A percentile compares a stretch with the other conserved stretches of the same genome.
These are phyloP conservation scores for Dendroctonus valens DNA, from an alignment of 1,140 invertebrate species.

Conservation along the genomic window DNA sequence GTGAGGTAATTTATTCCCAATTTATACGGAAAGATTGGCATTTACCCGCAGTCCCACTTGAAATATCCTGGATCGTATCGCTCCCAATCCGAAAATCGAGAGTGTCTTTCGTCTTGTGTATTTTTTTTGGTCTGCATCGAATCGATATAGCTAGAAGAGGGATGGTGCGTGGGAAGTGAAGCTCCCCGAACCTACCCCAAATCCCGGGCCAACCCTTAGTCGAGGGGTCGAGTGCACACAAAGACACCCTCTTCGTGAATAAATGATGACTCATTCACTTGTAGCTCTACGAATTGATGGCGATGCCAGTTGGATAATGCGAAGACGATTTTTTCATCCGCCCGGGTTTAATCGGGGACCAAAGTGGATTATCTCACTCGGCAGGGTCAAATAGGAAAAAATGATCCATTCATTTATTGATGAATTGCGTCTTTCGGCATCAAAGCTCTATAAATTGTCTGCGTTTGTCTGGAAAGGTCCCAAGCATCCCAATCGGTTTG, in stretches of 20 bases:
- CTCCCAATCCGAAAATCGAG: too few relatives aligned
- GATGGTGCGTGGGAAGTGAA: slow-evolving; percentile 4
- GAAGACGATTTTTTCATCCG: slow-evolving; percentile 11
- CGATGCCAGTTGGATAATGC: slow-evolving; percentile 12
- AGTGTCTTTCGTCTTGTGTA: slow-evolving; percentile 7
- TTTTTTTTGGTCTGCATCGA: slow-evolving; percentile 1
- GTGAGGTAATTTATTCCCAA: too few relatives aligned
- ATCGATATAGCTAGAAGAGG: slow-evolving; percentile 19
- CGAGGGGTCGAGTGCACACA: slow-evolving; percentile 14
- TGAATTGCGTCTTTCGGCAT: too few relatives aligned
- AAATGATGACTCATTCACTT: slow-evolving; percentile 29
- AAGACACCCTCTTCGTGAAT: slow-evolving; percentile 4
- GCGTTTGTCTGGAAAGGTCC: too few relatives aligned
- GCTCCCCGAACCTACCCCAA: slow-evolving; percentile 24
- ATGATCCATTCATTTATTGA: too few relatives aligned
- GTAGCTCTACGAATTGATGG: slow-evolving; percentile 21
- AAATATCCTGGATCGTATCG: too few relatives aligned
- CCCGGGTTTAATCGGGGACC: slow-evolving; percentile 6
- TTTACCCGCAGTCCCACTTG: too few relatives aligned
- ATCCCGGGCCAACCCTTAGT: slow-evolving; percentile 19
- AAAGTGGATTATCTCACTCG: slow-evolving; percentile 5
- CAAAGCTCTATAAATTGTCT: too few relatives aligned
- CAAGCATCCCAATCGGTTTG: too few relatives aligned
- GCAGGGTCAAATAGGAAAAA: neutral
- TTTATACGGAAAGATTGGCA: too few relatives aligned